Evolutionary conservation across 2,113 vertebrate species (phyloP).

Genomic region (Psittacara wagleri): DNA sequence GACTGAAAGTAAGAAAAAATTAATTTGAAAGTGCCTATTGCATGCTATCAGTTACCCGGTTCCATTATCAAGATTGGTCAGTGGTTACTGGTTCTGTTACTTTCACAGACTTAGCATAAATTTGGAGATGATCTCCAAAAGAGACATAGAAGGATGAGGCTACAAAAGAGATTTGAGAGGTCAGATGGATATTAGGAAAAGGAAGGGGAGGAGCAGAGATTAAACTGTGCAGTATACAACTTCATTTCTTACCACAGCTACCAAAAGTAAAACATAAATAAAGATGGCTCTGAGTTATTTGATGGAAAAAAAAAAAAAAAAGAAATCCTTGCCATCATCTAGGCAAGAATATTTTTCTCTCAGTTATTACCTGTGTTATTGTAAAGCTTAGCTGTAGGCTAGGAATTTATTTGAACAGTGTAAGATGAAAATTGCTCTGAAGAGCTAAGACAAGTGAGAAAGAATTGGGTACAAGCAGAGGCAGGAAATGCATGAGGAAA

Average conservation of each 20-base stretch:
- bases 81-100: neutral
- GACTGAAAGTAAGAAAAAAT: neutral
- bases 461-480: neutral
- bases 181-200: neutral
- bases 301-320: neutral
- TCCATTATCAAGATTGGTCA: neutral
- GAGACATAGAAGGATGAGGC: neutral
- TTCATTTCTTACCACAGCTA: neutral
- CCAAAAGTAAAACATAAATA: neutral
- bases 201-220: neutral
- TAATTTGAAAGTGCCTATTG: neutral
- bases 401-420: neutral
- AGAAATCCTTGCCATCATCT: neutral
- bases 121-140: neutral
- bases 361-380: neutral
- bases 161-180: neutral
- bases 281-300: neutral
- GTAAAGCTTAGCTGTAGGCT: neutral
- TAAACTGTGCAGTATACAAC: neutral
- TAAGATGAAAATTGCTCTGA: neutral
- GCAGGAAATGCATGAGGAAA: neutral
- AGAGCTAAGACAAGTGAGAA: neutral
- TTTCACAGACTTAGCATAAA: neutral
- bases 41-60: neutral
- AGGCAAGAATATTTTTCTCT: neutral